These are phyloP conservation scores for Rhinopomastus cyanomelas DNA, from an alignment of 2,113 vertebrate species.

Conservation along the genomic window DNA sequence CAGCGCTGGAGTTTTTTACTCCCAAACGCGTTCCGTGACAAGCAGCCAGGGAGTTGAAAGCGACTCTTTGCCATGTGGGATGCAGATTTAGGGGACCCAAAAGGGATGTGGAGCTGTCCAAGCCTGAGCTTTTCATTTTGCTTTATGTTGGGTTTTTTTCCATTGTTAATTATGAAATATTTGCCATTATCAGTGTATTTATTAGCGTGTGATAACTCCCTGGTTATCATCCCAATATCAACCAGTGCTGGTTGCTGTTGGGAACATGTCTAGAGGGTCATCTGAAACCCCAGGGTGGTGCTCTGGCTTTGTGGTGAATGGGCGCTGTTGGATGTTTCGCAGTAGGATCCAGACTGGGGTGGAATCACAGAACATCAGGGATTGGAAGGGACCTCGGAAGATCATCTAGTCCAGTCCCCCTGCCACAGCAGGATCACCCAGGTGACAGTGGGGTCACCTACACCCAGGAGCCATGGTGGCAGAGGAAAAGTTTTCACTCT, in stretches of 20 bases:
- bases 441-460: not conserved
- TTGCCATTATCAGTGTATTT: not conserved
- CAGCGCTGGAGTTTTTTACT: not conserved
- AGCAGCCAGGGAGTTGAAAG: not conserved
- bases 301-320: not conserved
- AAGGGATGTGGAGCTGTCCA: not conserved
- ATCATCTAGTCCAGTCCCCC: too few species aligned
- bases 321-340: not conserved
- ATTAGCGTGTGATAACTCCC: not conserved
- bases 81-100: not conserved
- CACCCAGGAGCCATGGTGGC: not conserved
- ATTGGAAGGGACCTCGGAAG: too few species aligned
- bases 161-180: not conserved
- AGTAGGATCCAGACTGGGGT: too few species aligned
- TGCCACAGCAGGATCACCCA: too few species aligned
- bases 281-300: not conserved
- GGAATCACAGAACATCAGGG: too few species aligned
- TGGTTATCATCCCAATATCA: too few species aligned
- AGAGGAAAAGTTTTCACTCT: not conserved
- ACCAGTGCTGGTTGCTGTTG: not conserved
- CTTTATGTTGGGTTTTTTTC: not conserved
- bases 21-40: not conserved
- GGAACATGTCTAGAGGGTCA: not conserved
- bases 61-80: not conserved
- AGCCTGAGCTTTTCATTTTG: not conserved